phyloP scores from a whole-genome alignment of 2,113 vertebrate genomes.

The Paradoxurus hermaphroditus region DNA sequence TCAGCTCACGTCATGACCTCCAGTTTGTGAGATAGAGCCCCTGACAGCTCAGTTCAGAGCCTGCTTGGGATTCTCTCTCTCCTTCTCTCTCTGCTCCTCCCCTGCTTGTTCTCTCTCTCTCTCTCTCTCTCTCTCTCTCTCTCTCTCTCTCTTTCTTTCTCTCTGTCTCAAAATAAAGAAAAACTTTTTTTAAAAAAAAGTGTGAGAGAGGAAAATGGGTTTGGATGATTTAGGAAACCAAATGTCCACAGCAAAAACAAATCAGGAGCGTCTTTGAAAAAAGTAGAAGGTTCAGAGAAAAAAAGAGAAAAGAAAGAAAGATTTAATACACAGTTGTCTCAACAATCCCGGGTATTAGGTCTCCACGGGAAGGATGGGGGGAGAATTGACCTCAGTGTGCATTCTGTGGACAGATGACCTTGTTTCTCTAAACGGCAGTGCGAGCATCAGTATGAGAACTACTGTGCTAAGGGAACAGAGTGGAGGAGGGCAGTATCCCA shows the following conservation, averaged over 20 bases:
- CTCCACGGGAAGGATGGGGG: not conserved
- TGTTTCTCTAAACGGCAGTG: not conserved
- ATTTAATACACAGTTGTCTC: not conserved
- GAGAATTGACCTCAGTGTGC: not conserved
- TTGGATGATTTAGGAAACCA: slow-evolving; percentile 15
- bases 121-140: too few relatives aligned
- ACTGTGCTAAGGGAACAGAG: not conserved
- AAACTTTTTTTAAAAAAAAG: too few relatives aligned
- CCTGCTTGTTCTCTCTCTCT: too few relatives aligned
- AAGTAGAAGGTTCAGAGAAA: not conserved
- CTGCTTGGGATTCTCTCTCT: too few relatives aligned
- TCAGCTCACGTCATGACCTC: too few relatives aligned
- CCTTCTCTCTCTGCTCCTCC: too few relatives aligned
- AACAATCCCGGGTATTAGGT: not conserved
- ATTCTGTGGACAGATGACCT: not conserved
- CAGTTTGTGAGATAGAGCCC: too few relatives aligned
- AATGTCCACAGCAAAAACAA: not conserved
- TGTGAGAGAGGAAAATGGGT: not conserved
- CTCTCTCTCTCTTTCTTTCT: too few relatives aligned
- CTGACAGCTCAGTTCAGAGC: too few relatives aligned
- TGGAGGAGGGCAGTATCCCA: not conserved
- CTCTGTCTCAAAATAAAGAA: too few relatives aligned
- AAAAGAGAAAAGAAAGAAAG: not conserved
- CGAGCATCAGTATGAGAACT: not conserved
- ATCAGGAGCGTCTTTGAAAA: not conserved